These are phyloP conservation scores for Rafetus swinhoei DNA, from an alignment of 2,113 vertebrate species.

Conservation along the genomic window DNA sequence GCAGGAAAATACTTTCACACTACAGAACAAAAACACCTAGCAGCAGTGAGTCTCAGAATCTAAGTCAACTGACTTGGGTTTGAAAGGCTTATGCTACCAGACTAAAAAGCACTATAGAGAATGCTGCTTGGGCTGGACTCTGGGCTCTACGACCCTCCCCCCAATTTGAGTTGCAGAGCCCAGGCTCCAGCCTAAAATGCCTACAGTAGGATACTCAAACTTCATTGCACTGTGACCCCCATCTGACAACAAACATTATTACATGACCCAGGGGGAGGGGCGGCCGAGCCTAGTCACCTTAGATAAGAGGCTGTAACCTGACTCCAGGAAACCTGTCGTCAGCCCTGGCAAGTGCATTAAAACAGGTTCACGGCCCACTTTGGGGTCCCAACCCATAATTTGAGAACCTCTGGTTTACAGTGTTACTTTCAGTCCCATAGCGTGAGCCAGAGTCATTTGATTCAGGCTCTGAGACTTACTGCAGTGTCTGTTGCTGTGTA, in stretches of 20 bases:
- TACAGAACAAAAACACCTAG: neutral
- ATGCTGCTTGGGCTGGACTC: neutral
- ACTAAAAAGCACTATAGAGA: neutral
- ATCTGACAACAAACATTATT: too few species aligned
- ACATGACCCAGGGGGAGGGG: too few species aligned
- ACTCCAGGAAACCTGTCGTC: too few species aligned
- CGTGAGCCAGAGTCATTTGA: neutral
- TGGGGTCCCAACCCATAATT: too few species aligned
- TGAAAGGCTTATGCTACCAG: neutral
- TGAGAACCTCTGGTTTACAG: neutral
- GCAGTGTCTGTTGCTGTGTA: neutral
- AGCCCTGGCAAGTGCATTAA: too few species aligned
- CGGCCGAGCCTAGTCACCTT: too few species aligned
- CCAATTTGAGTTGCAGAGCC: too few species aligned
- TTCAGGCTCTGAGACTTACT: neutral
- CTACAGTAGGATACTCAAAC: too few species aligned
- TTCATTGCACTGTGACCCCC: too few species aligned
- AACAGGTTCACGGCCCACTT: too few species aligned
- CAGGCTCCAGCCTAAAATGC: too few species aligned
- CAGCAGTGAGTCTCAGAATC: neutral
- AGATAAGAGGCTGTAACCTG: too few species aligned
- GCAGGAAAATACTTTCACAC: neutral
- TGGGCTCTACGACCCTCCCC: neutral
- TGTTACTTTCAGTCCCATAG: neutral
- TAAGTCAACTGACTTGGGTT: neutral